Evolutionary conservation across 2,888 invertebrate species (phyloP), one percentile per base, ranked within the genome.

Genomic region (Tiliacea aurago): DNA sequence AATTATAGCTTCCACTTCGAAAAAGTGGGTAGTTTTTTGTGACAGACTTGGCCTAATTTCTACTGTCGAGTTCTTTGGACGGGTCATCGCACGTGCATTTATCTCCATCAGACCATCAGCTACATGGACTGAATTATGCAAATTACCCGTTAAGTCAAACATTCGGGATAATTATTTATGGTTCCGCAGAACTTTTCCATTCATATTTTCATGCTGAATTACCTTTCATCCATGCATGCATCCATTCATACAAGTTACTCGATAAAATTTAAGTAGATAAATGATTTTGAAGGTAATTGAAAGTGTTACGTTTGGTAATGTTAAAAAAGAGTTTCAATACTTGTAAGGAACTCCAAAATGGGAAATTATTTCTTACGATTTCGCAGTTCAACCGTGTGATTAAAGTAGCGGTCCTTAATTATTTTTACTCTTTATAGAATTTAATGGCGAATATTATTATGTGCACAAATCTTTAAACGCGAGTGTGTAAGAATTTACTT

Each of bases 31-130:
- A 88, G 78, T 85, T 88, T 88, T 89, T 86, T 87, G 89, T 92
- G 91, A 91, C 89, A 90, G 90, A 89, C 91, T 89, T 92, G 93
- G 78, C 94, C 93, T 89, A 93, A 94, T 93, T 94, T 92, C 84
- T 89, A 83, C 86, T 82, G 89, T 91, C 90, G 83, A 86, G 81
- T 90, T 93, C 18, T 76, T 90, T 84, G 85, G 82, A 84, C 87
- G 84, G 90, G 90, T 91, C 92, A 90, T 89, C 88, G 85, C 81
- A 83, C 81, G 86, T 88, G 85, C 92, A 94, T 95, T 95, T 94
- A 94, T 95, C 93, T 92, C 91, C 94, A 93, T 94, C 94, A 93
- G 87, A 78, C 79, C 87, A 88, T 89, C 89, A 87, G 83, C 83
- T 71, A 83, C 84, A 80, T 87, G 89, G 74, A 88, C 90, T 85